Evolutionary conservation across 2,113 vertebrate species (phyloP).

Genomic region (Paraplagusia blochii): DNA sequence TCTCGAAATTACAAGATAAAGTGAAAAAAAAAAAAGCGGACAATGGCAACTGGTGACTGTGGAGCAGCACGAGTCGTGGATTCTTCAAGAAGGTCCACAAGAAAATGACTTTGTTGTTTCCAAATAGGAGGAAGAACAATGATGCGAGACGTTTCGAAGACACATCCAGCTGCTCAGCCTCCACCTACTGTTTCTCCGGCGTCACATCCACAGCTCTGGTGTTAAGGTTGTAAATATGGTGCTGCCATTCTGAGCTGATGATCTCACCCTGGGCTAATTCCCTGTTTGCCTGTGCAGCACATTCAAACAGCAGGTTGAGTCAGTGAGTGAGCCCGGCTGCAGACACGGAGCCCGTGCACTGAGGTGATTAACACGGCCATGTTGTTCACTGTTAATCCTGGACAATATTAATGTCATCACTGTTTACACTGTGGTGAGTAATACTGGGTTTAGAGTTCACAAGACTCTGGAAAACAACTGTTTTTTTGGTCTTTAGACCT

Average conservation of each 20-base stretch:
- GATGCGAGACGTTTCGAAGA: neutral
- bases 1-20: too few species aligned
- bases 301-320: slow-evolving; percentile 38
- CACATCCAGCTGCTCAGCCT: neutral
- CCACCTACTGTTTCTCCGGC: slow-evolving; percentile 12
- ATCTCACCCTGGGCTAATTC: slow-evolving; percentile 60
- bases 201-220: slow-evolving; percentile 26
- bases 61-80: too few species aligned
- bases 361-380: slow-evolving; percentile 54
- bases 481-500: too few species aligned
- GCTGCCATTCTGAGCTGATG: slow-evolving; percentile 39
- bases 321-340: slow-evolving; percentile 23
- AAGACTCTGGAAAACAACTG: too few species aligned
- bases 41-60: too few species aligned
- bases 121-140: neutral
- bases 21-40: too few species aligned
- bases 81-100: too few species aligned
- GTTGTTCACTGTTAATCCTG: slow-evolving; percentile 48
- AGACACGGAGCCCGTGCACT: slow-evolving; percentile 39
- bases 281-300: slow-evolving; percentile 40
- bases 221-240: slow-evolving; percentile 21
- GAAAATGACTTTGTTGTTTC: too few species aligned
- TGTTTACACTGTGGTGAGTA: slow-evolving; percentile 12
- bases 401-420: slow-evolving; percentile 27
- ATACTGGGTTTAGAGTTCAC: slow-evolving; percentile 3